Conservation (phyloP, 2,797 vertebrate genomes). For the Aeoliscus strigatus region DNA sequence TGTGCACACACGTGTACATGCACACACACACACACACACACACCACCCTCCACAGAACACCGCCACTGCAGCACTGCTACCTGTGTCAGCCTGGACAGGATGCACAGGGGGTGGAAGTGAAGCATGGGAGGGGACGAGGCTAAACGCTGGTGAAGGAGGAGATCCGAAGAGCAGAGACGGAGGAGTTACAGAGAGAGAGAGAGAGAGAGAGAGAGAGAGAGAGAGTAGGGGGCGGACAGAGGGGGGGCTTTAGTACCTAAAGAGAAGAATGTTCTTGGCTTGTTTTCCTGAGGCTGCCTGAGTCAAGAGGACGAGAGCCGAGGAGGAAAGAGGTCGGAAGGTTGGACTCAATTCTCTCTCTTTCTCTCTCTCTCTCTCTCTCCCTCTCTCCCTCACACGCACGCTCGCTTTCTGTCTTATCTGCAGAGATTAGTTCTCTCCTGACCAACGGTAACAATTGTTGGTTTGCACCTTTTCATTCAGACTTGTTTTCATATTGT, state of each 20-base stretch:
- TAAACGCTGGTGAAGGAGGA: slow-evolving; percentile 47
- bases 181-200: slow-evolving; percentile 38
- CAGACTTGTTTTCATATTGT: too few relatives aligned
- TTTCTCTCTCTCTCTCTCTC: slow-evolving; percentile 25
- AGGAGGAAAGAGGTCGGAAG: slow-evolving; percentile 18
- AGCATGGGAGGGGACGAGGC: slow-evolving; percentile 15
- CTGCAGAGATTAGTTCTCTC: too few relatives aligned
- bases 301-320: slow-evolving; percentile 35
- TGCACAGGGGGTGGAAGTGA: slow-evolving; percentile 23
- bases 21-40: too few relatives aligned
- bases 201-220: slow-evolving; percentile 32
- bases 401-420: slow-evolving; percentile 58
- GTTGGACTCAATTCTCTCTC: slow-evolving; percentile 21
- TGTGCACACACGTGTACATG: too few relatives aligned
- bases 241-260: slow-evolving; percentile 67
- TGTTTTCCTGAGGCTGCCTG: slow-evolving; percentile 64
- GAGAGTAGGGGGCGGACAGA: slow-evolving; percentile 40
- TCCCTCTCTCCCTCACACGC: slow-evolving; percentile 27
- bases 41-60: too few relatives aligned
- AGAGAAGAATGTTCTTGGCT: slow-evolving; percentile 66
- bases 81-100: slow-evolving; percentile 63
- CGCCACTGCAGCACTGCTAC: too few relatives aligned
- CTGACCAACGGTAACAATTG: background rate
- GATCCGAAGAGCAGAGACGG: slow-evolving; percentile 43
- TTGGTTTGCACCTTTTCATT: too few relatives aligned